Percentiles rank a stretch among this genome's conserved stretches.
Evolutionary conservation across 2,113 vertebrate genomes (phyloP).

Genomic region (human (Homo sapiens)): DNA sequence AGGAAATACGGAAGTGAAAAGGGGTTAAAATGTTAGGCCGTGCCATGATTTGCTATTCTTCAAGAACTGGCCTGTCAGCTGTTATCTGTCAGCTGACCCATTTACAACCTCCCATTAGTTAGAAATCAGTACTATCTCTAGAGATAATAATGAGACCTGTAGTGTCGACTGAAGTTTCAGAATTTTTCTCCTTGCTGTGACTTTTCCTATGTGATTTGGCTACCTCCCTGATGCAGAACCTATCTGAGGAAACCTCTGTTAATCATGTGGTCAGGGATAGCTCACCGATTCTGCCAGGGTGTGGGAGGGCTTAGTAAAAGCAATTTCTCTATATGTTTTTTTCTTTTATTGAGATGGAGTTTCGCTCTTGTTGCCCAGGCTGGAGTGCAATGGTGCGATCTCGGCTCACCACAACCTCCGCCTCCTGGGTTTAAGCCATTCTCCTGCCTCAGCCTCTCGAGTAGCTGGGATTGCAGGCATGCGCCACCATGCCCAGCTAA

Average conservation of each 20-base stretch:
- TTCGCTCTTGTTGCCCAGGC: no score
- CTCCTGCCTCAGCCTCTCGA: no score
- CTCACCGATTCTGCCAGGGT: background rate
- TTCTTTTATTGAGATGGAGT: no score
- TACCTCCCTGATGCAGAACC: background rate
- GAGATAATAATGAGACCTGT: conserved; percentile 33
- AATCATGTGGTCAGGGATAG: background rate
- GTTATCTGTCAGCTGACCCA: conserved; percentile 16
- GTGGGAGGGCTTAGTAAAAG: background rate
- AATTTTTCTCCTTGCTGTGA: background rate
- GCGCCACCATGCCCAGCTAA: no score
- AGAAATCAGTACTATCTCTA: conserved; percentile 11
- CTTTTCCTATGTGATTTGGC: conserved; percentile 50
- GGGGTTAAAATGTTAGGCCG: background rate
- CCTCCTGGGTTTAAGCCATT: no score
- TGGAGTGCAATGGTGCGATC: no score
- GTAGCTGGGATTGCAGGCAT: no score
- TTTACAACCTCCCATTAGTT: conserved; percentile 48
- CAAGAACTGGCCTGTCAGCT: background rate
- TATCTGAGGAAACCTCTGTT: background rate
- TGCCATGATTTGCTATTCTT: background rate
- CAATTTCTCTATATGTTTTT: background rate
- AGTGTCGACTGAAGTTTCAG: background rate
- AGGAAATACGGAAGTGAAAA: background rate
- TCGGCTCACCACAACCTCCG: no score